Evolutionary conservation across 2,113 vertebrate species (phyloP).

Genomic region (Regulus satrapa): DNA sequence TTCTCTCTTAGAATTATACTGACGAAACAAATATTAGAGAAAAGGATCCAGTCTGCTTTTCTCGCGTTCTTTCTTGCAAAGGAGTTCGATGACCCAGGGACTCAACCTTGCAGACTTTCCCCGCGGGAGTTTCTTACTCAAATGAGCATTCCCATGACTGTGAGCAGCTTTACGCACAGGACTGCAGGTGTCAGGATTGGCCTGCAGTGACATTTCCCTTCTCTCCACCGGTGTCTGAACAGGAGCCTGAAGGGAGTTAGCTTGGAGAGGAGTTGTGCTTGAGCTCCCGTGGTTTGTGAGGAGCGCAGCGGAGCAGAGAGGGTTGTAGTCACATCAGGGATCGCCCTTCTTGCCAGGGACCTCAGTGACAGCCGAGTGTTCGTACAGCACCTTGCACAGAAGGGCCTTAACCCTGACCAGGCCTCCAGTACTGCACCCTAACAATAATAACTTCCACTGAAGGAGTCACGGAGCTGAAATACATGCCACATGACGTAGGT

Average conservation of each 20-base stretch:
- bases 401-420: background rate
- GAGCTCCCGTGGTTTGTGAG: background rate
- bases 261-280: background rate
- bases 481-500: background rate
- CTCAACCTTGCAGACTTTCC: background rate
- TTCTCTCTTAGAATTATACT: background rate
- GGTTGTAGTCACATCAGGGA: background rate
- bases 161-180: constrained; percentile 5
- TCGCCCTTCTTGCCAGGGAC: background rate
- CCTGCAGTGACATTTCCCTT: background rate
- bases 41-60: background rate
- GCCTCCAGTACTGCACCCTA: background rate
- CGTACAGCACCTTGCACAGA: background rate
- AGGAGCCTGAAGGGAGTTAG: background rate
- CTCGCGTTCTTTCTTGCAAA: background rate
- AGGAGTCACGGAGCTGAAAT: constrained; percentile 1
- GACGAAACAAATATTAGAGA: background rate
- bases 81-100: background rate
- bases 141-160: constrained; percentile 23
- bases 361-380: background rate
- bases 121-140: background rate
- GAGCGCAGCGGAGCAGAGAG: background rate
- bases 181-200: background rate
- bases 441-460: background rate
- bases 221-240: background rate